Conservation (phyloP, 2,113 vertebrate genomes). For the Prionailurus viverrinus region DNA sequence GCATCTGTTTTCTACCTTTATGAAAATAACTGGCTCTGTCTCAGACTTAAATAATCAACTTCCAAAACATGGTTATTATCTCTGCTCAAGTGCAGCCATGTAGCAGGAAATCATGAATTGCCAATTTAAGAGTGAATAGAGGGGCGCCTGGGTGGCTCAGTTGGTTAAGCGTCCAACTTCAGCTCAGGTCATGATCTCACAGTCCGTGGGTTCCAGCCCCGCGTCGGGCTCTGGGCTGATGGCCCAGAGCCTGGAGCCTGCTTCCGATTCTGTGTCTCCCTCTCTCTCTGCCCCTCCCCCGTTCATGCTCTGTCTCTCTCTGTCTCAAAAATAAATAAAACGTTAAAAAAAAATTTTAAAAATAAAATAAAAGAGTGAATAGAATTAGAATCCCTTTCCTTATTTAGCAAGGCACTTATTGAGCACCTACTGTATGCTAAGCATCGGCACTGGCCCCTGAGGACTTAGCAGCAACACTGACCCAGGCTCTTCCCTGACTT, state of each 20-base stretch:
- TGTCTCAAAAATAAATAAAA: no score
- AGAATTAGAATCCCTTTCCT: background rate
- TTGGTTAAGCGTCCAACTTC: no score
- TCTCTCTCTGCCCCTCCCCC: no score
- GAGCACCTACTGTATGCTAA: background rate
- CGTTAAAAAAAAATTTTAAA: no score
- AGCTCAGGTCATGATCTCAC: no score
- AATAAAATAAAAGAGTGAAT: background rate
- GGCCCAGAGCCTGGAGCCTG: no score
- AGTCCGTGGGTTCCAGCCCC: no score
- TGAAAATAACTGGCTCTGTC: background rate
- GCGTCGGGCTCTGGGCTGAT: no score
- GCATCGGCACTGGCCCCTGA: background rate
- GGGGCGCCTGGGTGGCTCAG: no score
- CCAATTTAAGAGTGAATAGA: background rate
- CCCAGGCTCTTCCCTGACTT: background rate
- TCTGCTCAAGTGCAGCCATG: background rate
- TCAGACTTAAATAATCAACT: background rate
- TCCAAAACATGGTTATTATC: background rate
- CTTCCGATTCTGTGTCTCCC: no score
- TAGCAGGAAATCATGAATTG: background rate
- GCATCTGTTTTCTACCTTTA: slow-evolving; percentile 38
- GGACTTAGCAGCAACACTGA: background rate
- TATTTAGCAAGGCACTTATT: background rate
- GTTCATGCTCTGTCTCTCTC: no score